Conservation (phyloP, 2,113 vertebrate species). For the Coturnix japonica region DNA sequence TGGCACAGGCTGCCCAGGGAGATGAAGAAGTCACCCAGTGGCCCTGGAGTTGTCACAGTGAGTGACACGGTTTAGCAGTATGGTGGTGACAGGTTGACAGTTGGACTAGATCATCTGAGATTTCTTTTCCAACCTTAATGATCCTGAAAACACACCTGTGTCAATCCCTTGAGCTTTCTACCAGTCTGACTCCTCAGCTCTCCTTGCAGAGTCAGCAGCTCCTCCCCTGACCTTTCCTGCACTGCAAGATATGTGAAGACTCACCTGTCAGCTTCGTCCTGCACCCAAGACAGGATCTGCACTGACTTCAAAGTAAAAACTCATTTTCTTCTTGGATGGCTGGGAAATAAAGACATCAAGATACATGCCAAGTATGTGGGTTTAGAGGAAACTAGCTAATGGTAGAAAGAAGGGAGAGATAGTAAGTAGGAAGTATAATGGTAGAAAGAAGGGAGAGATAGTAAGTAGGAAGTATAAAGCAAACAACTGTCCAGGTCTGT, state of each 20-base stretch:
- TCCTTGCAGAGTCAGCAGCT: not conserved
- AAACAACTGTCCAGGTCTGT: not conserved
- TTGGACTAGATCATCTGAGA: too few relatives aligned
- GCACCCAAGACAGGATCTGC: too few relatives aligned
- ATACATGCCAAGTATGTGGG: fast-evolving
- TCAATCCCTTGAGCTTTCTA: not conserved
- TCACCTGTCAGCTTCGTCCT: not conserved
- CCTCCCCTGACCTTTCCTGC: not conserved
- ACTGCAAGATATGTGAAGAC: not conserved
- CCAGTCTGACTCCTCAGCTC: not conserved
- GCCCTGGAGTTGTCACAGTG: too few relatives aligned
- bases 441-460: not conserved
- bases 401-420: not conserved
- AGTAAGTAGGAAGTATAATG: not conserved
- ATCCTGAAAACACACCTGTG: not conserved
- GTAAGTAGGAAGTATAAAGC: not conserved
- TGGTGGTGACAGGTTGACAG: too few relatives aligned
- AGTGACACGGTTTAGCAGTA: too few relatives aligned
- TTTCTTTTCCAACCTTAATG: not conserved
- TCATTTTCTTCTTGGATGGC: not conserved
- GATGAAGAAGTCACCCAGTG: too few relatives aligned
- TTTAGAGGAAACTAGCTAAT: not conserved
- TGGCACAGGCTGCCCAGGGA: too few relatives aligned
- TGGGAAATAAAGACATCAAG: not conserved
- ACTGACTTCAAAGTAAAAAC: not conserved